phyloP scores from a whole-genome alignment of 2,797 vertebrate species.

The Epinephelus awoara region DNA sequence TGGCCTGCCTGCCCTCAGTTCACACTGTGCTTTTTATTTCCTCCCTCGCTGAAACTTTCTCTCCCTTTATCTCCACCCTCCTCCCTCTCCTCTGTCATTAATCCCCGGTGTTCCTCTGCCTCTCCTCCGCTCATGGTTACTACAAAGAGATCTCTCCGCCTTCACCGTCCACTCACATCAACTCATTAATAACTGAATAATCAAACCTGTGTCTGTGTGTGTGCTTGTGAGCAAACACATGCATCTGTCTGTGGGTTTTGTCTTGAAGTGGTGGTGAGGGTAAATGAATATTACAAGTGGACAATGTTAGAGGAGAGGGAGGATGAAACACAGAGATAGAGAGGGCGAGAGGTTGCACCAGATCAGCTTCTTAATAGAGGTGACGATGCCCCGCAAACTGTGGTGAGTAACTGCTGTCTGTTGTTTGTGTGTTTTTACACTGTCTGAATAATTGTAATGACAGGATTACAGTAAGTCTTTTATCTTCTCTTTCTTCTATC shows the following conservation, averaged over 20 bases:
- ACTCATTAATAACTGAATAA: conserved; percentile 84
- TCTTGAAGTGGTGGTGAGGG: conserved; percentile 75
- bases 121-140: conserved; percentile 53
- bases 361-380: conserved; percentile 43
- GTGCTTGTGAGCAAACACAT: conserved; percentile 49
- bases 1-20: conserved; percentile 24
- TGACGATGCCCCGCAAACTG: conserved; percentile 80
- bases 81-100: conserved; percentile 51
- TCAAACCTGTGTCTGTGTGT: conserved; percentile 56
- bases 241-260: conserved; percentile 76
- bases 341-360: conserved; percentile 40
- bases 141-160: conserved; percentile 76
- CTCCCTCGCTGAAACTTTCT: conserved; percentile 9
- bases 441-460: not conserved
- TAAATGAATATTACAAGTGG: conserved; percentile 74
- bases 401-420: conserved; percentile 73
- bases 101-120: conserved; percentile 35
- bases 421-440: not conserved
- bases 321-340: conserved; percentile 17
- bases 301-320: conserved; percentile 54
- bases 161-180: conserved; percentile 60
- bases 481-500: not conserved
- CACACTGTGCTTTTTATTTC: conserved; percentile 36
- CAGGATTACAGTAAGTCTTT: not conserved
- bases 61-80: conserved; percentile 16